Percentiles rank a stretch among this genome's conserved stretches.
These are phyloP conservation scores for Chondrosia reniformis DNA, from an alignment of 37 sponge, comb jelly and placozoan genomes.

Conservation along the genomic window DNA sequence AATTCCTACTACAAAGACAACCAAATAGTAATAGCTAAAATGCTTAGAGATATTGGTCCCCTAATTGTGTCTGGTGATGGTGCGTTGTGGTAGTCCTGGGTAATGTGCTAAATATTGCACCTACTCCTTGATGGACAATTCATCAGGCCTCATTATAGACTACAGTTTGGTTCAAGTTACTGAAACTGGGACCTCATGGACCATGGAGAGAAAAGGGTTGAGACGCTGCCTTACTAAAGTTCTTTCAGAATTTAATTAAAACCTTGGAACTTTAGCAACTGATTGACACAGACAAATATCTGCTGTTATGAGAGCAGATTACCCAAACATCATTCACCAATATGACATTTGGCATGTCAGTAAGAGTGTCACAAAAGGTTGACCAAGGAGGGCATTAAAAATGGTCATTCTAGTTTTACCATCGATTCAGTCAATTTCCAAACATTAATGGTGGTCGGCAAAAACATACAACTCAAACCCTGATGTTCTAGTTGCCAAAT, in stretches of 20 bases:
- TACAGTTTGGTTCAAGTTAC: conserved; percentile 36
- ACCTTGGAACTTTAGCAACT: neutral
- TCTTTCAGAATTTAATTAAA: neutral
- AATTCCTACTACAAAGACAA: neutral
- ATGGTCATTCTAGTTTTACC: neutral
- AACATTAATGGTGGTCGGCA: conserved; percentile 17
- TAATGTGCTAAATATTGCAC: conserved; percentile 27
- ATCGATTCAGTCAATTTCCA: conserved; percentile 16
- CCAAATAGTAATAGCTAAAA: neutral
- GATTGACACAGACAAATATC: neutral
- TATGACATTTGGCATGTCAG: conserved; percentile 49
- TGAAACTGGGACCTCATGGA: conserved; percentile 19
- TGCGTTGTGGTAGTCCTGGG: conserved; percentile 45
- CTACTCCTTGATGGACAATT: conserved; percentile 28
- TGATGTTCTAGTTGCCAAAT: conserved; percentile 21
- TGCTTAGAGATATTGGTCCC: neutral
- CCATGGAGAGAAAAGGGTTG: conserved; percentile 38
- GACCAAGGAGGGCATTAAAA: neutral
- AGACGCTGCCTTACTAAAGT: conserved; percentile 14
- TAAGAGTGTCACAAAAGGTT: conserved; percentile 15
- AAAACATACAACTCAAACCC: conserved; percentile 10
- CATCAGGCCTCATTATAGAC: conserved; percentile 20
- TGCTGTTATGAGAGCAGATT: neutral
- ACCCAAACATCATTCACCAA: conserved; percentile 37
- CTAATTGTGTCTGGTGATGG: conserved; percentile 31